A percentile compares a stretch with the other conserved stretches of the same genome.
phyloP scores from a whole-genome alignment of 2,888 invertebrate species.

The Dromius quadrimaculatus region DNA sequence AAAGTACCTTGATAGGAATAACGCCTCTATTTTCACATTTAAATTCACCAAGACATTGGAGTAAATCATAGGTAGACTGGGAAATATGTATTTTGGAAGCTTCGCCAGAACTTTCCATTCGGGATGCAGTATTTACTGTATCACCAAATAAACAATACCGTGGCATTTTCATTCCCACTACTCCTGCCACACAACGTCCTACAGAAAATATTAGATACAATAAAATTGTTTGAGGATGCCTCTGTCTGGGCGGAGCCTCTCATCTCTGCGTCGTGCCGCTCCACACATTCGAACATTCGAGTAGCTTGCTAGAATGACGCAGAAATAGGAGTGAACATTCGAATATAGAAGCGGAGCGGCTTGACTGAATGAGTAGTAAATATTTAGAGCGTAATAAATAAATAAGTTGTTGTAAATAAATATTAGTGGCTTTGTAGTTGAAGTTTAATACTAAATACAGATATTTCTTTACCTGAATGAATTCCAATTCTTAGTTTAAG shows the following conservation, averaged over 20 bases:
- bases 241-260: too few relatives aligned
- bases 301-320: too few relatives aligned
- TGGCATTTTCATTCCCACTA: slow-evolving; percentile 87
- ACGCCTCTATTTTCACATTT: slow-evolving; percentile 79
- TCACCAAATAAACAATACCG: slow-evolving; percentile 87
- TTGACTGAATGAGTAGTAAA: too few relatives aligned
- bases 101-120: slow-evolving; percentile 84
- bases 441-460: too few relatives aligned
- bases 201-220: slow-evolving; percentile 56
- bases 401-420: too few relatives aligned
- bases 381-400: too few relatives aligned
- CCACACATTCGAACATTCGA: too few relatives aligned
- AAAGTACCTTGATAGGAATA: slow-evolving; percentile 77
- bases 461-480: slow-evolving; percentile 73
- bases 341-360: too few relatives aligned
- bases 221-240: too few relatives aligned
- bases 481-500: slow-evolving; percentile 81
- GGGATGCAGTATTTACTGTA: slow-evolving; percentile 84
- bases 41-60: slow-evolving; percentile 80
- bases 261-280: too few relatives aligned
- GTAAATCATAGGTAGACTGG: slow-evolving; percentile 74
- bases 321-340: too few relatives aligned
- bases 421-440: too few relatives aligned
- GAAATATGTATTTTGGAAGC: slow-evolving; percentile 83
- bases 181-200: slow-evolving; percentile 85